A percentile compares a stretch with the other conserved stretches of the same genome.
These are phyloP conservation scores for Dipodomys merriami DNA, from an alignment of 2,113 vertebrate species.

Conservation along the genomic window DNA sequence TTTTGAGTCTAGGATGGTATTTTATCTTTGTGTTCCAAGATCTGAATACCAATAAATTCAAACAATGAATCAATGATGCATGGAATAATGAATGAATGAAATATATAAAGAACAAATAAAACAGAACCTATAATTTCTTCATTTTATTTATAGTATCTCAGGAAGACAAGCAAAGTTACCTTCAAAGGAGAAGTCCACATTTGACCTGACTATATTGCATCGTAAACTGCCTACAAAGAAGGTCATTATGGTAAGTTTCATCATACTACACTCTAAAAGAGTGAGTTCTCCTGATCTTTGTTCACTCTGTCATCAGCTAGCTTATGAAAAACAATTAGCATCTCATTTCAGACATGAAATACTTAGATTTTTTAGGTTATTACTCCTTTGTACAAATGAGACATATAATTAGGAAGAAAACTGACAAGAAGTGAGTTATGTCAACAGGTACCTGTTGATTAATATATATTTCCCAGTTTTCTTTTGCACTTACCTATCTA, in stretches of 20 bases:
- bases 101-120: not conserved
- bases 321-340: conserved; percentile 29
- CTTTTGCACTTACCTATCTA: not conserved
- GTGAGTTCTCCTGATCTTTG: not conserved
- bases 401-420: conserved; percentile 6
- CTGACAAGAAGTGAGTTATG: not conserved
- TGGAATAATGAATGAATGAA: not conserved
- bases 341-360: not conserved
- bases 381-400: not conserved
- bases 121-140: not conserved
- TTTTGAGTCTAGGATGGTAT: not conserved
- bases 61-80: not conserved
- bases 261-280: not conserved
- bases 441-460: not conserved
- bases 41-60: not conserved
- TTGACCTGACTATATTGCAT: not conserved
- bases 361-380: conserved; percentile 24
- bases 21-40: conserved; percentile 10
- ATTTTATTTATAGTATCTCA: not conserved
- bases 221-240: conserved; percentile 32
- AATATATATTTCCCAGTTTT: not conserved
- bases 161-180: not conserved
- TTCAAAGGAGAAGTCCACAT: conserved; percentile 10
- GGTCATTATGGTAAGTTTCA: not conserved
- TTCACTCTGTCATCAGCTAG: not conserved